phyloP scores from a whole-genome alignment of 2,888 invertebrate genomes.

The Lacanobia wlatinum region DNA sequence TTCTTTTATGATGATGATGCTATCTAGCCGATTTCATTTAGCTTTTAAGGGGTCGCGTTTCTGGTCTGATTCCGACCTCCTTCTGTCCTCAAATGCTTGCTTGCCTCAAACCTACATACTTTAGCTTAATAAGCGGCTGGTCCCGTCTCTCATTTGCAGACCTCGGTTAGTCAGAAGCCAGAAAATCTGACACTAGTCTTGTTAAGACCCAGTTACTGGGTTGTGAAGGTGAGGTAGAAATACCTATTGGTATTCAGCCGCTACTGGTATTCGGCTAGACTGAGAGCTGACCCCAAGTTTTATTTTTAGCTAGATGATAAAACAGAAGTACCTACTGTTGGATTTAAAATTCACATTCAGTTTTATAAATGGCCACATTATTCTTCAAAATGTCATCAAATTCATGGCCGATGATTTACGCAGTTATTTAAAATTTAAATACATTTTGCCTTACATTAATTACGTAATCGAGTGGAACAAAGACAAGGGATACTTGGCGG shows the following conservation, averaged over 20 bases:
- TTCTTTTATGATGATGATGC: no score
- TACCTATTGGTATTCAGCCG: no score
- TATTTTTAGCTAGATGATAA: neutral
- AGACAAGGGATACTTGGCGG: slow-evolving; percentile 19
- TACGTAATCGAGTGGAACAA: slow-evolving; percentile 39
- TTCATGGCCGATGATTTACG: neutral
- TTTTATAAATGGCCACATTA: neutral
- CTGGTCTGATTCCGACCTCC: no score
- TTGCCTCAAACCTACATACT: no score
- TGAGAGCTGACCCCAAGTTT: no score
- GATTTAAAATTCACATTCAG: neutral
- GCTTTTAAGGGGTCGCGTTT: no score
- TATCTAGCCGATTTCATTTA: no score
- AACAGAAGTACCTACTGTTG: neutral
- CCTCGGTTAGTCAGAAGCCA: no score
- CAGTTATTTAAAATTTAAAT: slow-evolving; percentile 1
- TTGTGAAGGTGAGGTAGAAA: neutral
- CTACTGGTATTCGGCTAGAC: no score
- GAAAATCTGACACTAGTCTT: no score
- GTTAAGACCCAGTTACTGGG: neutral
- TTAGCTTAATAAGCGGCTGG: neutral
- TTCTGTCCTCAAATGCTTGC: no score
- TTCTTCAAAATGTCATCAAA: neutral
- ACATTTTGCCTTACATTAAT: slow-evolving; percentile 3
- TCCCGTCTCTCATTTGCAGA: neutral